Percentiles rank a stretch among this genome's conserved stretches.
Conservation (phyloP, 2,888 invertebrate species). For the Mesopsocus fuscifrons region DNA sequence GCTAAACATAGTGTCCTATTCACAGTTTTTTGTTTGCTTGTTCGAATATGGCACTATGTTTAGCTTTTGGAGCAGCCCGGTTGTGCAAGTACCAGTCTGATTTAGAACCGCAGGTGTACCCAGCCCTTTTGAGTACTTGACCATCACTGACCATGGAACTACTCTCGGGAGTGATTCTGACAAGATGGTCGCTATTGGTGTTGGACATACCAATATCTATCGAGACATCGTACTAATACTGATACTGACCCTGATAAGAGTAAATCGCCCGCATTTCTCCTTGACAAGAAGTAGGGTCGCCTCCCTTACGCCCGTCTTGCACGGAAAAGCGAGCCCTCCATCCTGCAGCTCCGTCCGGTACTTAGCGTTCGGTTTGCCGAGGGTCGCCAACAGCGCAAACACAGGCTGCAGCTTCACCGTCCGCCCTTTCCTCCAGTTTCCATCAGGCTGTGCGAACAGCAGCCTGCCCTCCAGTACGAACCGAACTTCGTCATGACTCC, state of each 20-base stretch:
- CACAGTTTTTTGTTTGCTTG: too few species aligned
- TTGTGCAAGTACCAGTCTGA: too few species aligned
- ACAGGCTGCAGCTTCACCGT: conserved; percentile 75
- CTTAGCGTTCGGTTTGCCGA: conserved; percentile 62
- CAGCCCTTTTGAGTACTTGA: too few species aligned
- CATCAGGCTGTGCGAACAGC: conserved; percentile 75
- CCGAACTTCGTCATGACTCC: conserved; percentile 84
- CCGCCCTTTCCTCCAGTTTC: conserved; percentile 76
- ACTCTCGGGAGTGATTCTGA: too few species aligned
- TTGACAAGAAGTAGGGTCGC: conserved; percentile 73
- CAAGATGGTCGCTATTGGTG: too few species aligned
- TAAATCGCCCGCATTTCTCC: conserved; percentile 77
- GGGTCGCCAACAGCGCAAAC: conserved; percentile 76
- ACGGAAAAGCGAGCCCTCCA: conserved; percentile 41
- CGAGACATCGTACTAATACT: too few species aligned
- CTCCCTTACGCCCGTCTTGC: conserved; percentile 57
- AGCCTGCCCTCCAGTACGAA: conserved; percentile 81
- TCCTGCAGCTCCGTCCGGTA: conserved; percentile 44
- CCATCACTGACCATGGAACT: too few species aligned
- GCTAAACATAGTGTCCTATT: too few species aligned
- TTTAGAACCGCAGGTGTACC: too few species aligned
- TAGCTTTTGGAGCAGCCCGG: too few species aligned
- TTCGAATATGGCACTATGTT: too few species aligned
- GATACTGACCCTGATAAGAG: conserved; percentile 50
- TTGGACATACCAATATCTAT: too few species aligned